phyloP scores from a whole-genome alignment of 2,113 vertebrate species.

The Zosterops borbonicus region DNA sequence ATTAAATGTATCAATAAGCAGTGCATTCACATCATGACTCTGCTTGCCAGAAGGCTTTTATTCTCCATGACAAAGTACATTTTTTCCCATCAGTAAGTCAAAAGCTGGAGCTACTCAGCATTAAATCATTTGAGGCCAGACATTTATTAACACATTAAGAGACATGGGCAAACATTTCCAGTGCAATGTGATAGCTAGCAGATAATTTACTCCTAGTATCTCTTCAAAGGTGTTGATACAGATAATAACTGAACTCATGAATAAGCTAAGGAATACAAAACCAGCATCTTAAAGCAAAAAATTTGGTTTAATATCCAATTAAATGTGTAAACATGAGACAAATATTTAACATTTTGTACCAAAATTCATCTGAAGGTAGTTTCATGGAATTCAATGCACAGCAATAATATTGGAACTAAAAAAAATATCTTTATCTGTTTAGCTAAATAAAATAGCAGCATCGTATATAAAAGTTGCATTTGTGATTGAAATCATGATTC shows the following conservation, averaged over 20 bases:
- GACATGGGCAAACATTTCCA: neutral
- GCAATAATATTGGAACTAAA: neutral
- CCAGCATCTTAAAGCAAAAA: neutral
- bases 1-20: neutral
- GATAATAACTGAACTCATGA: neutral
- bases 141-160: neutral
- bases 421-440: neutral
- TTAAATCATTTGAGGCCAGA: constrained; percentile 16
- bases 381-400: neutral
- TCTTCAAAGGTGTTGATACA: neutral
- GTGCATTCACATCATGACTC: neutral
- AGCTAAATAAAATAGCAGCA: neutral
- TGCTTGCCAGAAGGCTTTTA: neutral
- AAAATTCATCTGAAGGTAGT: neutral
- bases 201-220: neutral
- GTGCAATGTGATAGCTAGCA: neutral
- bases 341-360: neutral
- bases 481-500: neutral
- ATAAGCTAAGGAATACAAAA: neutral
- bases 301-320: neutral
- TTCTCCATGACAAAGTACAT: neutral
- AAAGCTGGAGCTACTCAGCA: neutral
- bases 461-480: neutral
- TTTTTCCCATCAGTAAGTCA: constrained; percentile 7
- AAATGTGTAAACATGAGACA: neutral